These are phyloP conservation scores for Malurus melanocephalus DNA, from an alignment of 2,113 vertebrate species.

Conservation along the genomic window DNA sequence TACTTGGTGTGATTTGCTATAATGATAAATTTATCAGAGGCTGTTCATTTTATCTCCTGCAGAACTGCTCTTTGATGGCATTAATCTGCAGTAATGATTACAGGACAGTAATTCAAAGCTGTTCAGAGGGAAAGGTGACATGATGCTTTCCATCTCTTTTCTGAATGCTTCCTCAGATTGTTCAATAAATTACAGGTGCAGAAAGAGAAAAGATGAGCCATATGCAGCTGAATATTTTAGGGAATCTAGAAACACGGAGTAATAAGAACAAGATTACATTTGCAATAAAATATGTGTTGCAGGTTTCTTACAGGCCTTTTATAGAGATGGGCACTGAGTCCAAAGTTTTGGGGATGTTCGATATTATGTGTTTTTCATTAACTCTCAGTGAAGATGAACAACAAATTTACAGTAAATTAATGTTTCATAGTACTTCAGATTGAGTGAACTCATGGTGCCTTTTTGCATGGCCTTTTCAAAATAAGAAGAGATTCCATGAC, in stretches of 20 bases:
- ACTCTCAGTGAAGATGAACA: not conserved
- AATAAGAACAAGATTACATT: not conserved
- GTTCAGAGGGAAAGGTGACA: slow-evolving; percentile 33
- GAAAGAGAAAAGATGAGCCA: not conserved
- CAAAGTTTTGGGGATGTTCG: not conserved
- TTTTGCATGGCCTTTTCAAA: not conserved
- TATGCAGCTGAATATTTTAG: slow-evolving; percentile 7
- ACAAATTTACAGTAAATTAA: not conserved
- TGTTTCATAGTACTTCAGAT: not conserved
- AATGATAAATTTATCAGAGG: slow-evolving; percentile 69
- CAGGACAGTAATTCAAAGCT: slow-evolving; percentile 52
- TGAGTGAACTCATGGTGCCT: not conserved
- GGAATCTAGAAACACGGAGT: not conserved
- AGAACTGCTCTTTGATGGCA: slow-evolving; percentile 64
- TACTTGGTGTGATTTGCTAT: slow-evolving; percentile 45
- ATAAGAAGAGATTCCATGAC: not conserved
- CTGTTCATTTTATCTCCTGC: slow-evolving; percentile 53
- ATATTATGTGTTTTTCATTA: not conserved
- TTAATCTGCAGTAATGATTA: slow-evolving; percentile 69
- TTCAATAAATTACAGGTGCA: slow-evolving; percentile 31
- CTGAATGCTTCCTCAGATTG: slow-evolving; percentile 9
- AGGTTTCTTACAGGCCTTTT: not conserved
- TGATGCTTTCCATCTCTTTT: slow-evolving; percentile 29
- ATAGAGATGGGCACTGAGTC: not conserved
- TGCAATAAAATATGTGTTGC: not conserved